Base-by-base conservation (phyloP, 1,140 invertebrate species). In the Hirudo medicinalis region DNA sequence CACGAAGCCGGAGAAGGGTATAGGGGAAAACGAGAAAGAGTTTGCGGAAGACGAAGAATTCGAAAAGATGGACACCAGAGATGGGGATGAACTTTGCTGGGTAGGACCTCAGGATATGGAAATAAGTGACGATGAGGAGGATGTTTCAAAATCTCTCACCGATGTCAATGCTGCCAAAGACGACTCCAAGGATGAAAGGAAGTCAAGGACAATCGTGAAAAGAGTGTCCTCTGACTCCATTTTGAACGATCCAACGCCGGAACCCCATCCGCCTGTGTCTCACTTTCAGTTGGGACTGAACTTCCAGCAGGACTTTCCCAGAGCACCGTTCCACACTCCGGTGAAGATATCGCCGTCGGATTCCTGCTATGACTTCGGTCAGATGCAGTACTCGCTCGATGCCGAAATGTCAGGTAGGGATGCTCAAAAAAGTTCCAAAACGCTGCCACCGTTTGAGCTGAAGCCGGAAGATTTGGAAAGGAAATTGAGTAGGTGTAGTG, bases 381-480 rank as follows among this genome's bases (percentile, higher is more conserved):
- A 63, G 22, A 63, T 32, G 57, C 22, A 25, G 29, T 32, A 19
- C 57, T 63, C 57, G 22, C 22, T 25, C 57, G 22, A 25, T 11
- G 22, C 29, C 8, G 29, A 22, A 32, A 32, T 25, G 29, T 32
- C 22, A 15, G 22, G 19, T 13, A 22, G 22, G 20, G 19, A 32
- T 15, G 57, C 11, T 63, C 22, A 63, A 20, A 63, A 32, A 32
- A 63, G 22, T 22, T 63, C 57, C 0, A 49, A 49, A 49, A 49
- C 43, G 1, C 15, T 49, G 43, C 43, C 43, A 17, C 22, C 40
- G 20, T 70, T 70, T 49, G 32, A 49, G 20, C 20, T 70, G 1
- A 36, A 70, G 19, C 69, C 69, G n/a, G 69, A 70, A 54, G 49
- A 49, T 8, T 49, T 70, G 69, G 69, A 70, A 54, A 70, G 69